Percentiles rank a stretch among this genome's conserved stretches.
phyloP scores from a whole-genome alignment of 2,888 invertebrate species.

The Rhagonycha fulva region DNA sequence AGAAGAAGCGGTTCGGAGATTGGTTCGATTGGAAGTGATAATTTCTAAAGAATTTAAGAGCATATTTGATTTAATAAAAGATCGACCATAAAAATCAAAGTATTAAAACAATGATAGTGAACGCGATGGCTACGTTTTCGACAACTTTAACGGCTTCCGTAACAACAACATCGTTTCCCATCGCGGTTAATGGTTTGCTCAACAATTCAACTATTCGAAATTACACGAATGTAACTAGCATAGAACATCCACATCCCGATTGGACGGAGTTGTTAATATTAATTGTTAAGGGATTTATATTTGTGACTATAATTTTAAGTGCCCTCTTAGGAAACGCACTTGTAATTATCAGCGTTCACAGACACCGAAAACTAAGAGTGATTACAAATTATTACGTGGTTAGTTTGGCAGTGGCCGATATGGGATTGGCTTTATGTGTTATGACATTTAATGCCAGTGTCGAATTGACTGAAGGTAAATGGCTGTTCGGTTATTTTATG shows the following conservation, averaged over 20 bases:
- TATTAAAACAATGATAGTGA: constrained; percentile 51
- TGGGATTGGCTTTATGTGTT: constrained; percentile 88
- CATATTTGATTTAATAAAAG: background rate
- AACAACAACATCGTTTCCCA: constrained; percentile 38
- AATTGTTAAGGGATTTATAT: constrained; percentile 76
- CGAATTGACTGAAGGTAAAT: constrained; percentile 76
- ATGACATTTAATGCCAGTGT: constrained; percentile 93
- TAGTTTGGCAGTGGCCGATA: constrained; percentile 90
- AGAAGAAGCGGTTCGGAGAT: background rate
- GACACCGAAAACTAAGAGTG: constrained; percentile 80
- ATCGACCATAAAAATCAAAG: constrained; percentile 1
- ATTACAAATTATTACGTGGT: constrained; percentile 97
- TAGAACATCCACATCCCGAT: constrained; percentile 50
- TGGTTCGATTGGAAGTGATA: background rate
- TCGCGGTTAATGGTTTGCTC: constrained; percentile 35
- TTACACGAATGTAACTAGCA: constrained; percentile 46
- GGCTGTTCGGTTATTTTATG: constrained; percentile 89
- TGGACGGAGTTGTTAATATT: constrained; percentile 64
- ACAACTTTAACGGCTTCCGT: constrained; percentile 50
- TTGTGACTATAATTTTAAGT: constrained; percentile 84
- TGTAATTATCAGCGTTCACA: constrained; percentile 83
- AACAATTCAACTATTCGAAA: constrained; percentile 41
- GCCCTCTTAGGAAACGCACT: constrained; percentile 91
- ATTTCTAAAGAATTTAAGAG: background rate
- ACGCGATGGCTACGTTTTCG: constrained; percentile 54